Evolutionary conservation across 2,113 vertebrate genomes (phyloP).

Genomic region (Eubucco bourcierii): DNA sequence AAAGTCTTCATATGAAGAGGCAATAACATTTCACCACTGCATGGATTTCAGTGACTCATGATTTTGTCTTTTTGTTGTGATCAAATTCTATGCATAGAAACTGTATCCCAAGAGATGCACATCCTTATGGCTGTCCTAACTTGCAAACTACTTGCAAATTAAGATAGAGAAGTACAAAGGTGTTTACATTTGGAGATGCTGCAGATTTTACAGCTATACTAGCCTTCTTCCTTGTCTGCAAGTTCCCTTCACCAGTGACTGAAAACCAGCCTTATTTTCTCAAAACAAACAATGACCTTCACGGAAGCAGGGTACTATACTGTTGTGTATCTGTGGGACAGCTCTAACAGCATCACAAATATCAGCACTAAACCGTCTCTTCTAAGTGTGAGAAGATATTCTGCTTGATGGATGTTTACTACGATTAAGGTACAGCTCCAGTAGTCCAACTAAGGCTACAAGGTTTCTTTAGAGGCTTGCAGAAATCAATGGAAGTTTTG

Average conservation of each 20-base stretch:
- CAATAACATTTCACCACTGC: rapidly evolving
- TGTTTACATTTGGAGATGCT: neutral
- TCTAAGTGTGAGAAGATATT: neutral
- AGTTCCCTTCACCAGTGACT: rapidly evolving
- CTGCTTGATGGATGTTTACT: neutral
- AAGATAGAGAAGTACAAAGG: neutral
- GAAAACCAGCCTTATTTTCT: neutral
- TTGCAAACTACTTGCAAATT: neutral
- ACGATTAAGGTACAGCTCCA: neutral
- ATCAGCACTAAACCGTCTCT: neutral
- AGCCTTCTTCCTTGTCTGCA: neutral
- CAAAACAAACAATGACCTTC: neutral
- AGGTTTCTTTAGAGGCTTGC: neutral
- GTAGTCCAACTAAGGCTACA: neutral
- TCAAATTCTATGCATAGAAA: neutral
- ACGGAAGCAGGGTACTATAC: neutral
- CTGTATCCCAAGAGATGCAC: neutral
- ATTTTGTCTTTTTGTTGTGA: neutral
- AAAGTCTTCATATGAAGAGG: neutral
- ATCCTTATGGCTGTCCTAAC: neutral
- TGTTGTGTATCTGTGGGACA: neutral
- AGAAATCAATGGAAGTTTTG: neutral
- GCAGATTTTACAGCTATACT: rapidly evolving
- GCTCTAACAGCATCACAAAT: neutral
- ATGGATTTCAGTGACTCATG: rapidly evolving